phyloP scores from a whole-genome alignment of 2,113 vertebrate species.

The Chaetorhynchus papuensis region DNA sequence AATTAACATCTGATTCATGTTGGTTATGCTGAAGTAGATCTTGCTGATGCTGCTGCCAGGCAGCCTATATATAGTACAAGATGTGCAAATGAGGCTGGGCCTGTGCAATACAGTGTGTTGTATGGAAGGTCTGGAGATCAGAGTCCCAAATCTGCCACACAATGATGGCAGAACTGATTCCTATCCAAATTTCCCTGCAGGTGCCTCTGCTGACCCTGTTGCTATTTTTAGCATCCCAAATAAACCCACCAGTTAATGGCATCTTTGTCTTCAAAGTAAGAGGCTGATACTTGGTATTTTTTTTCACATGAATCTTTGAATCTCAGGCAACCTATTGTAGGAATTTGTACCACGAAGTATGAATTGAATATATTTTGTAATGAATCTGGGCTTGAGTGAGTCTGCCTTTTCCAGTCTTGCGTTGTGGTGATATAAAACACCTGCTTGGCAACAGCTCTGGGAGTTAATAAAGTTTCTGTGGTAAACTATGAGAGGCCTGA shows the following conservation, averaged over 20 bases:
- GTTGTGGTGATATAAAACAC: conserved; percentile 67
- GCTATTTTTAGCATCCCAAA: not conserved
- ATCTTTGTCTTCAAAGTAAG: not conserved
- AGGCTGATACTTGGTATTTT: not conserved
- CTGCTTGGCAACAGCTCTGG: conserved; percentile 62
- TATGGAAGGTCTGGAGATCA: not conserved
- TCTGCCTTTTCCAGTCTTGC: conserved; percentile 51
- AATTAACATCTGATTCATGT: not conserved
- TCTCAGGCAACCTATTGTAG: conserved; percentile 3
- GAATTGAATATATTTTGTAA: conserved; percentile 47
- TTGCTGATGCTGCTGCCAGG: not conserved
- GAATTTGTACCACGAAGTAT: not conserved
- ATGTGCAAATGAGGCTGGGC: not conserved
- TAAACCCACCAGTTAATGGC: not conserved
- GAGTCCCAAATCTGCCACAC: not conserved
- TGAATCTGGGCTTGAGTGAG: conserved; percentile 54
- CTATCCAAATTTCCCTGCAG: fast-evolving
- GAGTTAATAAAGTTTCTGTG: conserved; percentile 74
- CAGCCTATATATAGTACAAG: not conserved
- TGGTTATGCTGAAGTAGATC: not conserved
- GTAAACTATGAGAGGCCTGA: conserved; percentile 75
- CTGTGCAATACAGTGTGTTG: not conserved
- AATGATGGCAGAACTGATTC: not conserved
- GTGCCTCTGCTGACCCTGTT: not conserved
- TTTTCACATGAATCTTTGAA: not conserved